Base-by-base conservation (phyloP, 2,113 vertebrate species). In the Chlorodrepanis virens region DNA sequence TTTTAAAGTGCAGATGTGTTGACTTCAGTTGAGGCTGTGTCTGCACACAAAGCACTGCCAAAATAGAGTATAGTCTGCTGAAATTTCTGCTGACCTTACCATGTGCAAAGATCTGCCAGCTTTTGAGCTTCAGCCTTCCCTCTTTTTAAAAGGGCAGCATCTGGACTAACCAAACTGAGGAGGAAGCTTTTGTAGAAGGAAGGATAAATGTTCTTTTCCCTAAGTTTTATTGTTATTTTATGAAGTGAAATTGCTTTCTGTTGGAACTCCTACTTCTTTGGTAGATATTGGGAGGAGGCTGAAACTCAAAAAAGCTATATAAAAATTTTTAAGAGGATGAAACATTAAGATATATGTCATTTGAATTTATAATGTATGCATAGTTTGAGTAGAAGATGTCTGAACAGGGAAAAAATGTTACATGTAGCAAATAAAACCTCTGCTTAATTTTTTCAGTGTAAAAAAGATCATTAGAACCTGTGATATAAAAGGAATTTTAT, bases 21-120 rank as follows among this genome's bases (percentile, higher is more conserved):
- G 85, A 87, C 60, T 87, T 60, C 76, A 87, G 53, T 74, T 89
- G 76, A 87, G 85, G 31, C 49, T 3, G 0, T 86, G 67, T 74
- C 49, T 87, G 37, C 40, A 29, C 49, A 75, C 6, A 87, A 89
- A 92, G 13, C 20, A 42, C 23, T 71, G 87, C 80, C 91, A 95
- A 94, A 94, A 91, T 76, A 95, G 87, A 92, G 12, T 79, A 68
- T 82, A 84, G 61, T 92, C 77, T 94, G 91, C 52, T 92, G 74
- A 88, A 97, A 82, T 60, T 83, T 94, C 47, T 94, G 69, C 83
- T 95, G 94, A 92, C 80, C 61, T 94, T 94, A 95, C 57, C 18
- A 40, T 33, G 20, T 39, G 57, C 24, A 82, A 78, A 87, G 61
- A 89, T 42, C 28, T 82, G 37, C 22, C 70, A 82, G n/a, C 25